Evolutionary conservation across 2,797 vertebrate species (phyloP).

Genomic region (Sebastes oblongus): DNA sequence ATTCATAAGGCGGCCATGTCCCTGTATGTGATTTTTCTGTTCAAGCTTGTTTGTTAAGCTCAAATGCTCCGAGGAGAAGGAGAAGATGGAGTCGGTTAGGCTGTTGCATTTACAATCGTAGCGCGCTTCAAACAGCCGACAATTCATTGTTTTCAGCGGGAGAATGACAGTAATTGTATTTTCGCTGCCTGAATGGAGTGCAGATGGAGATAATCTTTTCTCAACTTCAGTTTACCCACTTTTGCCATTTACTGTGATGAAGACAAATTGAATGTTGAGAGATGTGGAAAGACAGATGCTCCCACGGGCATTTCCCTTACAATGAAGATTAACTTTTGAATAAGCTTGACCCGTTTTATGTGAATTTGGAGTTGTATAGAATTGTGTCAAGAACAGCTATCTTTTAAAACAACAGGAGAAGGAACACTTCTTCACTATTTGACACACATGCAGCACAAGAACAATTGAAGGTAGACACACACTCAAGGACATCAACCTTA

Average conservation of each 20-base stretch:
- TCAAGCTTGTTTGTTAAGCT: not conserved
- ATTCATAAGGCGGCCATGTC: not conserved
- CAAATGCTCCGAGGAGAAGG: not conserved
- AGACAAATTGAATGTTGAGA: constrained; percentile 32
- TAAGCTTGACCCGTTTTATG: not conserved
- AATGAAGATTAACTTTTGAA: constrained; percentile 2
- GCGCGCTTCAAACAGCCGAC: not conserved
- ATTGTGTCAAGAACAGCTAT: not conserved
- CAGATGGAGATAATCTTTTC: constrained; percentile 40
- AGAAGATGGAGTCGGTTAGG: not conserved
- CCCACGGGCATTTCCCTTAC: not conserved
- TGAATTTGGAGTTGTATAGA: not conserved
- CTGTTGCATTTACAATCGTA: not conserved
- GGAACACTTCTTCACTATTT: not conserved
- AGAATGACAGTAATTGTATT: constrained; percentile 40
- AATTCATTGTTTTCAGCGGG: constrained; percentile 31
- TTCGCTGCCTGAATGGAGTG: constrained; percentile 20
- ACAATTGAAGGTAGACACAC: not conserved
- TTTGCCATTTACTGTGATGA: constrained; percentile 38
- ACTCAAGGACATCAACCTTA: not conserved
- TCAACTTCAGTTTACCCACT: constrained; percentile 40
- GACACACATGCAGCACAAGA: not conserved
- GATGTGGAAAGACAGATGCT: constrained; percentile 14
- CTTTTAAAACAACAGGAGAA: not conserved
- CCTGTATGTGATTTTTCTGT: not conserved